phyloP scores from a whole-genome alignment of 1,140 invertebrate species.

The Drosophila athabasca region DNA sequence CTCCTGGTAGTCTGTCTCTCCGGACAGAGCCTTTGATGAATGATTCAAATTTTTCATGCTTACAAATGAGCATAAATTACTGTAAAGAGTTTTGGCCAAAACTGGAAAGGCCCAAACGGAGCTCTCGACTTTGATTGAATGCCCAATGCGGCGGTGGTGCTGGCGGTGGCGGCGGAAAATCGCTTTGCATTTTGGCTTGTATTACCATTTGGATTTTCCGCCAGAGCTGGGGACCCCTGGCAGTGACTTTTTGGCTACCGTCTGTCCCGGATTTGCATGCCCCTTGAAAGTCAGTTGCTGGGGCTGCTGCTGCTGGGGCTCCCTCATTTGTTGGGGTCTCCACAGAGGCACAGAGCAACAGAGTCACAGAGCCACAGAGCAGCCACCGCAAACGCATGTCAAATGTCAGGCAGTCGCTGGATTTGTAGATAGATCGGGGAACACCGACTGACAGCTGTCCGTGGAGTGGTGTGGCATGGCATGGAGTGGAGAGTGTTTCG shows the following conservation, averaged over 20 bases:
- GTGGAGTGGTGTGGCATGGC: slow-evolving; percentile 5
- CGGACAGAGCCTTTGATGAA: slow-evolving; percentile 45
- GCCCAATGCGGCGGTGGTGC: slow-evolving; percentile 21
- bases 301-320: slow-evolving; percentile 21
- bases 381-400: slow-evolving; percentile 60
- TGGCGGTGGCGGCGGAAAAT: slow-evolving; percentile 16
- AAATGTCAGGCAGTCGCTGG: slow-evolving; percentile 59
- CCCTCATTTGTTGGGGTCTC: slow-evolving; percentile 44
- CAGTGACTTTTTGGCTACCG: slow-evolving; percentile 27
- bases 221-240: slow-evolving; percentile 6
- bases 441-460: slow-evolving; percentile 55
- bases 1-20: not conserved
- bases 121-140: slow-evolving; percentile 72
- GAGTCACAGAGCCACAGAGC: not conserved
- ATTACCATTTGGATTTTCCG: slow-evolving; percentile 36
- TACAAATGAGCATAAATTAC: slow-evolving; percentile 80
- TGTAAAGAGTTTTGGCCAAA: slow-evolving; percentile 67
- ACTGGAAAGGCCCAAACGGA: slow-evolving; percentile 39
- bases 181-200: slow-evolving; percentile 37
- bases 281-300: slow-evolving; percentile 4
- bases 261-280: slow-evolving; percentile 40
- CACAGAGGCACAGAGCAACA: not conserved
- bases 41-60: slow-evolving; percentile 79
- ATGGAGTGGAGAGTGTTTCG: slow-evolving; percentile 4
- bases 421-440: slow-evolving; percentile 60